These are phyloP conservation scores for Drosophila maculinotata DNA, from an alignment of 2,888 invertebrate species.

Conservation along the genomic window DNA sequence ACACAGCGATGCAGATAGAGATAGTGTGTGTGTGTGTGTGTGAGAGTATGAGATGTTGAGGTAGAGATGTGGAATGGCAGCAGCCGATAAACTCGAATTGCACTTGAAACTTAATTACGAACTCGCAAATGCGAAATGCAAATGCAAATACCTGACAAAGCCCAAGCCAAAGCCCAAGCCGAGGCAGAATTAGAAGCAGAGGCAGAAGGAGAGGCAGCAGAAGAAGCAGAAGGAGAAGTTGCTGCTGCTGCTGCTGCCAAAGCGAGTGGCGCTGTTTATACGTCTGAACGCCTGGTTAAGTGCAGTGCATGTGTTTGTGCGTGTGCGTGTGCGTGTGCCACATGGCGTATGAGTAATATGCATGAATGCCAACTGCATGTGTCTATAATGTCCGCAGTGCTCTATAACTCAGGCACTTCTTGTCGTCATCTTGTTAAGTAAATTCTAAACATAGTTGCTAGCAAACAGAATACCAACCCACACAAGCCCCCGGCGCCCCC, in stretches of 20 bases:
- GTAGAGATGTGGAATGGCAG: slow-evolving; percentile 34
- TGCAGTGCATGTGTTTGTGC: slow-evolving; percentile 15
- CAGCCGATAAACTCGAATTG: slow-evolving; percentile 71
- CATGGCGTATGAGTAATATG: slow-evolving; percentile 71
- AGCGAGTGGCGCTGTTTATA: slow-evolving; percentile 46
- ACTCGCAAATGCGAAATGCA: slow-evolving; percentile 68
- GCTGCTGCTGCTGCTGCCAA: not conserved
- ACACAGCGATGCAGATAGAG: not conserved
- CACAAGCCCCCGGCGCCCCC: not conserved
- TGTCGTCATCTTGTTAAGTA: slow-evolving; percentile 53
- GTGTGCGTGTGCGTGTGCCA: slow-evolving; percentile 16
- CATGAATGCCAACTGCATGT: slow-evolving; percentile 62
- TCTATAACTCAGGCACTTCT: slow-evolving; percentile 39
- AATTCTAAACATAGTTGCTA: slow-evolving; percentile 59
- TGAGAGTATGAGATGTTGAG: not conserved
- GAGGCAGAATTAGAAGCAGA: slow-evolving; percentile 9
- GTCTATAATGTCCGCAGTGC: slow-evolving; percentile 58
- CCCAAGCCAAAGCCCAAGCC: slow-evolving; percentile 33
- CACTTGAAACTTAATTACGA: slow-evolving; percentile 77
- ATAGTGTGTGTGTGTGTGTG: not conserved
- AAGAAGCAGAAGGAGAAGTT: slow-evolving; percentile 19
- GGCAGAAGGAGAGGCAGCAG: slow-evolving; percentile 11
- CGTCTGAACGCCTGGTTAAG: slow-evolving; percentile 61
- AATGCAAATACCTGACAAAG: slow-evolving; percentile 63
- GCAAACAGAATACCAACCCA: slow-evolving; percentile 10